These are phyloP conservation scores for Channa maculata DNA, from an alignment of 2,113 vertebrate species.

Conservation along the genomic window DNA sequence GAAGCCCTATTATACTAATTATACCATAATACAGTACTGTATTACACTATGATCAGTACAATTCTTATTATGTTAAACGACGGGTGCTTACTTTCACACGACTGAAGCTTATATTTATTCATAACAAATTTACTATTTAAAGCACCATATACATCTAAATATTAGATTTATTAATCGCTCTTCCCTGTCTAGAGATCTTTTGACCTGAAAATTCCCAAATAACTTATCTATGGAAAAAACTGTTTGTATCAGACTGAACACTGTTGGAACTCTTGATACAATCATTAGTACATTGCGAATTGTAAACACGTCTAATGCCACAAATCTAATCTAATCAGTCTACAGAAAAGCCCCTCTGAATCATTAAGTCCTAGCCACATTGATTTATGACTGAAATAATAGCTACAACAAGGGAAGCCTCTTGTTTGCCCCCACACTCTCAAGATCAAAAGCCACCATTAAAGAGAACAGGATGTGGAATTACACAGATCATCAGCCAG, in stretches of 20 bases:
- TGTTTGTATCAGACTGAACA: neutral
- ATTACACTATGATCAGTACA: too few relatives aligned
- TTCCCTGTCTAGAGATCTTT: neutral
- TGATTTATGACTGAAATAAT: neutral
- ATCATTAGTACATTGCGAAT: too few relatives aligned
- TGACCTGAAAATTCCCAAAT: neutral
- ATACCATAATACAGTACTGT: too few relatives aligned
- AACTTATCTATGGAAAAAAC: neutral
- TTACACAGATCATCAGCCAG: slow-evolving; percentile 20
- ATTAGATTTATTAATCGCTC: too few relatives aligned
- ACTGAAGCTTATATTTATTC: too few relatives aligned
- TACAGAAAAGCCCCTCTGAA: neutral
- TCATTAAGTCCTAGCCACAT: neutral
- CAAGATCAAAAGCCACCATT: slow-evolving; percentile 10
- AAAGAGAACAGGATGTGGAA: slow-evolving; percentile 48
- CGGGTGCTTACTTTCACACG: too few relatives aligned
- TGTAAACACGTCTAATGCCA: neutral
- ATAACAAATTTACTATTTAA: too few relatives aligned
- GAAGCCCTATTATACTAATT: too few relatives aligned
- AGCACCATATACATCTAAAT: too few relatives aligned
- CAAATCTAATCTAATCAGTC: neutral
- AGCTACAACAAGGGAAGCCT: slow-evolving; percentile 22
- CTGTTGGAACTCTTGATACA: neutral
- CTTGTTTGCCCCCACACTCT: neutral
- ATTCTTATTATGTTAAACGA: too few relatives aligned